These are phyloP conservation scores for Ochropleura leucogaster DNA, from an alignment of 2,888 invertebrate species.

Conservation along the genomic window DNA sequence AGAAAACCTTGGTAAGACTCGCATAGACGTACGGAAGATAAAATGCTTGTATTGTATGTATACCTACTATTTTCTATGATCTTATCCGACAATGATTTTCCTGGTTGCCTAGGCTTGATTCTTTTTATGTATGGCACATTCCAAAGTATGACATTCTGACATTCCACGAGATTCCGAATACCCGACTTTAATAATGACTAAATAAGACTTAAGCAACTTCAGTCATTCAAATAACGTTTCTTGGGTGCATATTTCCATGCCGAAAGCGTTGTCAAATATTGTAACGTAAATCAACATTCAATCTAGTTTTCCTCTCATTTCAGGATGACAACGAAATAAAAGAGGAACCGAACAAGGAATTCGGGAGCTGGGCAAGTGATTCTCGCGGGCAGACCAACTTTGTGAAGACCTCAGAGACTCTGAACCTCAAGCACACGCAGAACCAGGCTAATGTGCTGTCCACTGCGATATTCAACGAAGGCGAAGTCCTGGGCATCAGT, in stretches of 20 bases:
- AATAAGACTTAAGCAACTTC: neutral
- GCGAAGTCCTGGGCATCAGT: slow-evolving; percentile 92
- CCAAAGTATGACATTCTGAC: too few species aligned
- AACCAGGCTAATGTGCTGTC: slow-evolving; percentile 90
- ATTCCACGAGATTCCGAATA: too few species aligned
- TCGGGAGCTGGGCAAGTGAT: slow-evolving; percentile 86
- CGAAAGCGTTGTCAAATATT: neutral
- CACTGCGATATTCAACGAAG: slow-evolving; percentile 90
- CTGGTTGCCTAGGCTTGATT: neutral
- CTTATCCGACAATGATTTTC: neutral
- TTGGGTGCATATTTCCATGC: neutral
- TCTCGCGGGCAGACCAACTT: slow-evolving; percentile 86
- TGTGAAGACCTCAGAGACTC: slow-evolving; percentile 87
- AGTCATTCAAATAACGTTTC: neutral
- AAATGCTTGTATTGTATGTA: neutral
- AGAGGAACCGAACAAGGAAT: slow-evolving; percentile 77
- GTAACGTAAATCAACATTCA: neutral
- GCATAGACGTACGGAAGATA: neutral
- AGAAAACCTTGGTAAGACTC: neutral
- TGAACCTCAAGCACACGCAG: slow-evolving; percentile 83
- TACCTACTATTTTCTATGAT: neutral
- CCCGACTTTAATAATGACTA: too few species aligned
- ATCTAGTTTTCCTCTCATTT: slow-evolving; percentile 4
- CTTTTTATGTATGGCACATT: too few species aligned
- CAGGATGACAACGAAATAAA: slow-evolving; percentile 77